phyloP scores from a whole-genome alignment of 37 sponge, comb jelly and placozoan genomes.

The Crambe crambe region DNA sequence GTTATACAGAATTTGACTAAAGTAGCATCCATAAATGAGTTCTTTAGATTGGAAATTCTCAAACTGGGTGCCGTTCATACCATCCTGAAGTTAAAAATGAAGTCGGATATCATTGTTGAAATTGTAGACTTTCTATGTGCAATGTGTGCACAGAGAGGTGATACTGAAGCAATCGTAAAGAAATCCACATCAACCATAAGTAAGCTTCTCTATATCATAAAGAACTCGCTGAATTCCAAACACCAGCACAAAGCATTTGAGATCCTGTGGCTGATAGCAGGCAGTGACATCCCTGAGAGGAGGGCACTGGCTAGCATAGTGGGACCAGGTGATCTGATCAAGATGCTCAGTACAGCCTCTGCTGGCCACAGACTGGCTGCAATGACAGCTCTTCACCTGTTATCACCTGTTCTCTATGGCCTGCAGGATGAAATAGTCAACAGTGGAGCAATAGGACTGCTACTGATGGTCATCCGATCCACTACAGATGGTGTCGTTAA shows the following conservation, averaged over 20 bases:
- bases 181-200: background rate
- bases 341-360: conserved; percentile 3
- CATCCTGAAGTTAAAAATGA: background rate
- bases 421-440: conserved; percentile 17
- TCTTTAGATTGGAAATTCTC: background rate
- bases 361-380: conserved; percentile 8
- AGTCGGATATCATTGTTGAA: background rate
- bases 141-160: conserved; percentile 17
- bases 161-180: conserved; percentile 4
- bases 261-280: conserved; percentile 33
- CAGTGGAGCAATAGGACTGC: conserved; percentile 4
- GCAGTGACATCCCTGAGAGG: background rate
- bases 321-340: conserved; percentile 16
- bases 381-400: conserved; percentile 3
- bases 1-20: background rate
- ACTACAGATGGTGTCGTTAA: background rate
- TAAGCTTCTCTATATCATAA: conserved; percentile 16
- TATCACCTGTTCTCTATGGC: conserved; percentile 22
- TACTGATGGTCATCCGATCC: conserved; percentile 4
- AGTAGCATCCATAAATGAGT: background rate
- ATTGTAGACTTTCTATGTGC: background rate
- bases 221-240: background rate
- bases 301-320: conserved; percentile 27
- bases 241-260: conserved; percentile 10
- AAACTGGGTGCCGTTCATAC: background rate